Evolutionary conservation across 37 sponge, comb jelly and placozoan species (phyloP).

Genomic region (Chondrosia reniformis): DNA sequence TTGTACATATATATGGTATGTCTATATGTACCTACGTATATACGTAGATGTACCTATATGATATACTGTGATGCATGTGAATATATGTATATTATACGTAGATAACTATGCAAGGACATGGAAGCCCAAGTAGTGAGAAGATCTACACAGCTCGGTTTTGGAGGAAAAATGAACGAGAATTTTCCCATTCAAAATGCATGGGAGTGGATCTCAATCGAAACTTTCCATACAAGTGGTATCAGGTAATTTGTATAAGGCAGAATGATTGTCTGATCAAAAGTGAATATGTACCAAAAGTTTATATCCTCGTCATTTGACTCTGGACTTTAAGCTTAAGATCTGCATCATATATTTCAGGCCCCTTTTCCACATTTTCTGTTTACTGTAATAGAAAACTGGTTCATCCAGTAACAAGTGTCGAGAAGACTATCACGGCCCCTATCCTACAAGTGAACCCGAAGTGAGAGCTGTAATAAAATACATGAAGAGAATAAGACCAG

Average conservation of each 20-base stretch:
- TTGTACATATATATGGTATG: neutral
- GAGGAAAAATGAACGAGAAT: slow-evolving; percentile 57
- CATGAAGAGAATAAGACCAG: slow-evolving; percentile 25
- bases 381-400: slow-evolving; percentile 11
- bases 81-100: neutral
- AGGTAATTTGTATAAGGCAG: slow-evolving; percentile 19
- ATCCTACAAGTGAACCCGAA: slow-evolving; percentile 53
- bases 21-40: neutral
- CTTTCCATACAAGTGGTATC: slow-evolving; percentile 57
- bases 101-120: neutral
- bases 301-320: too few species aligned
- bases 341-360: neutral
- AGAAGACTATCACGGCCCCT: slow-evolving; percentile 47
- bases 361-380: neutral
- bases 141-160: too few species aligned
- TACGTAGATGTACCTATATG: neutral
- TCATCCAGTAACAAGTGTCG: too few species aligned
- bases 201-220: slow-evolving; percentile 81
- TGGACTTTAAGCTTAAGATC: too few species aligned
- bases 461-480: slow-evolving; percentile 42
- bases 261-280: too few species aligned
- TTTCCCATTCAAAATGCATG: slow-evolving; percentile 19
- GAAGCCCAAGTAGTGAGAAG: too few species aligned
- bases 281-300: too few species aligned
- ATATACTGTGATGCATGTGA: neutral